These are phyloP conservation scores for Pycnonotus jocosus DNA, from an alignment of 2,113 vertebrate species.

Conservation along the genomic window DNA sequence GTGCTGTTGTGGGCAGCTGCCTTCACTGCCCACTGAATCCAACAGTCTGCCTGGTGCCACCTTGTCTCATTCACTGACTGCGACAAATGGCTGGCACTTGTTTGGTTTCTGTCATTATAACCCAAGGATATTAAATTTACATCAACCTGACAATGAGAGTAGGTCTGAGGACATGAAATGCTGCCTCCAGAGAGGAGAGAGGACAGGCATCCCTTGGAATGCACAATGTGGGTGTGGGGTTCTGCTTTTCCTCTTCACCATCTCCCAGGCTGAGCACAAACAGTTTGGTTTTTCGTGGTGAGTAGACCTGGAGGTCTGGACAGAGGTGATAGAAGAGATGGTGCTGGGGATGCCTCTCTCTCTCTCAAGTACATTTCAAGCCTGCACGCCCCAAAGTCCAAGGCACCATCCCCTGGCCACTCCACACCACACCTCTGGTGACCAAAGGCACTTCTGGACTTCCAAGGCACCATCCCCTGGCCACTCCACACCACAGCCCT, in stretches of 20 bases:
- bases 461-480: accelerated
- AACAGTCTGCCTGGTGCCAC: not conserved
- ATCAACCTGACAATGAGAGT: not conserved
- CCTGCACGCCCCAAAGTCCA: accelerated
- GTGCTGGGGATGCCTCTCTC: not conserved
- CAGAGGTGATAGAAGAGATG: not conserved
- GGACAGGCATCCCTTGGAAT: not conserved
- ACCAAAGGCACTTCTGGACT: not conserved
- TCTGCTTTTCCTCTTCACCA: not conserved
- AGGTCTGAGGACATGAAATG: not conserved
- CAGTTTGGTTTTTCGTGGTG: not conserved
- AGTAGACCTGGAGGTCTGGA: not conserved
- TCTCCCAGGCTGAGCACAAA: not conserved
- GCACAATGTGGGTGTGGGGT: accelerated
- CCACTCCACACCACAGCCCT: accelerated
- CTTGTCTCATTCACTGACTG: not conserved
- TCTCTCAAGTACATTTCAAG: not conserved
- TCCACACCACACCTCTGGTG: accelerated
- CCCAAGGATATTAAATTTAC: constrained; percentile 10
- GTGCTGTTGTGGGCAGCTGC: not conserved
- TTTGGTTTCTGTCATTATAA: not conserved
- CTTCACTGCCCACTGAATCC: not conserved
- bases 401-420: accelerated
- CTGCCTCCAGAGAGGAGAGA: not conserved
- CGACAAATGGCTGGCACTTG: not conserved